Conservation (phyloP, 30 jellyfish, hydroid and myxozoan species). For the Hydra vulgaris region DNA sequence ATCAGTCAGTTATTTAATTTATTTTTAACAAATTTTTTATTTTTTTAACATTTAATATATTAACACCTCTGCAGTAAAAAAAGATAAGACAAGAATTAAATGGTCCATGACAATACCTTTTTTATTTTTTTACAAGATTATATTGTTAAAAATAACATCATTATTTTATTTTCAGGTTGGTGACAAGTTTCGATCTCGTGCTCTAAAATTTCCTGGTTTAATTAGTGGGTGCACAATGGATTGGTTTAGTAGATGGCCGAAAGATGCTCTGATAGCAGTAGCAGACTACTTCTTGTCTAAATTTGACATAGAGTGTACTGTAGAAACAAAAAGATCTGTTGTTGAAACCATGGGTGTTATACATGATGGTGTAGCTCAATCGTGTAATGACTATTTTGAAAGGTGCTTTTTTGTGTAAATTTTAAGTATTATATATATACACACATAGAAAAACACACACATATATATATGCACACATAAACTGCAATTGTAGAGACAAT, state of each 20-base stretch:
- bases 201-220: conserved; percentile 88
- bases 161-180: conserved; percentile 54
- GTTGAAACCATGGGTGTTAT: conserved; percentile 94
- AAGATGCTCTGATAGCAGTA: conserved; percentile 88
- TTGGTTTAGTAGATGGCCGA: conserved; percentile 99
- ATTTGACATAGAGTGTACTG: conserved; percentile 70
- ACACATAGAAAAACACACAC: no score
- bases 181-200: conserved; percentile 85
- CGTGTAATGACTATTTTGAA: conserved; percentile 84
- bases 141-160: background rate
- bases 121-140: background rate
- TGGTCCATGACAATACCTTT: no score
- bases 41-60: no score
- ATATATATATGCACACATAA: no score
- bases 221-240: conserved; percentile 98
- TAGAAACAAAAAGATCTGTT: conserved; percentile 51
- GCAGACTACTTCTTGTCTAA: conserved; percentile 90
- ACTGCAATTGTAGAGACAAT: no score
- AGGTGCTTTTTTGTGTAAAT: conserved; percentile 55
- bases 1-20: no score
- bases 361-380: conserved; percentile 94
- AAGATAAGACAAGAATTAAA: no score
- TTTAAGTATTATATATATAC: no score
- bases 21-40: no score
- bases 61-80: no score